Evolutionary conservation across 2,888 invertebrate genomes (phyloP).

Genomic region (Chrysolina americana): DNA sequence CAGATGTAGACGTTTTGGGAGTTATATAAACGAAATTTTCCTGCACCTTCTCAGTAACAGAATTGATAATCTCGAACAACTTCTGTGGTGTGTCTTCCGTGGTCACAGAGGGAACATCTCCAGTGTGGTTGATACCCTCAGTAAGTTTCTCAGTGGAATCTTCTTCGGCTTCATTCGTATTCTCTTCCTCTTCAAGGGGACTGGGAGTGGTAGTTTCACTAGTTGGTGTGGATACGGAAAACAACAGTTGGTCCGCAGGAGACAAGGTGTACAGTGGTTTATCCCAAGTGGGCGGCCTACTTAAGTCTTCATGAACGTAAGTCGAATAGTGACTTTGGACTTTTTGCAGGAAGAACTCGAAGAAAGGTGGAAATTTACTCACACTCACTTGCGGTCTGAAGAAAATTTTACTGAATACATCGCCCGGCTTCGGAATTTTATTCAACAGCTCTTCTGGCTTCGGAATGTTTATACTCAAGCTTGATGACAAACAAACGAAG

Average conservation of each 20-base stretch:
- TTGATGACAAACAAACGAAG: conserved; percentile 17
- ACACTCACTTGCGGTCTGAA: conserved; percentile 53
- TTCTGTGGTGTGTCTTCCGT: conserved; percentile 25
- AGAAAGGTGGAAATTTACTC: conserved; percentile 76
- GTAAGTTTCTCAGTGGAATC: conserved; percentile 12
- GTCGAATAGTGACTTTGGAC: conserved; percentile 81
- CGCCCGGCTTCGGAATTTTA: conserved; percentile 23
- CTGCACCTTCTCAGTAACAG: conserved; percentile 37
- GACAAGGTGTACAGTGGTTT: conserved; percentile 62
- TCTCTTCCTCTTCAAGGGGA: not conserved
- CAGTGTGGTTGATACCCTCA: conserved; percentile 7
- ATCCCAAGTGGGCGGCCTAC: conserved; percentile 67
- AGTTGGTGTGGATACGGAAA: conserved; percentile 29
- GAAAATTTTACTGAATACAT: conserved; percentile 43
- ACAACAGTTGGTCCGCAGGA: conserved; percentile 53
- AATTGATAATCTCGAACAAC: conserved; percentile 38
- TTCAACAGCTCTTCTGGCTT: not conserved
- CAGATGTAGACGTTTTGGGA: conserved; percentile 39
- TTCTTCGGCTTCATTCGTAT: conserved; percentile 12
- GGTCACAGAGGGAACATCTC: not conserved
- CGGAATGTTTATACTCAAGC: not conserved
- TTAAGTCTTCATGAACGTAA: conserved; percentile 74
- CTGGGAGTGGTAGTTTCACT: conserved; percentile 20
- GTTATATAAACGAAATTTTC: conserved; percentile 47
- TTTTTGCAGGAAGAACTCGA: conserved; percentile 79